These are phyloP conservation scores for Apodemia duryi DNA, from an alignment of 2,888 invertebrate genomes.

Conservation along the genomic window DNA sequence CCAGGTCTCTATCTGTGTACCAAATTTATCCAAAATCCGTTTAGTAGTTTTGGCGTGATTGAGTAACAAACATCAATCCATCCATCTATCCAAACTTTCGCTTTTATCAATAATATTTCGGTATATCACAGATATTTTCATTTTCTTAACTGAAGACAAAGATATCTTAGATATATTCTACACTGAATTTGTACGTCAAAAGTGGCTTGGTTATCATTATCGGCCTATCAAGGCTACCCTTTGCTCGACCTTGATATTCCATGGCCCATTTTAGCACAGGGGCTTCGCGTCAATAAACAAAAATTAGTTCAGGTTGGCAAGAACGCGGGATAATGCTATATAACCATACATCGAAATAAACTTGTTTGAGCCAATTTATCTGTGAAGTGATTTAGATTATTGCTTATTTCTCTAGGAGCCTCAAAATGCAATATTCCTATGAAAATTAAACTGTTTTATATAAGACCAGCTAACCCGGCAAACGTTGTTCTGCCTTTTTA, in stretches of 20 bases:
- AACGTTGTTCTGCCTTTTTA: too few relatives aligned
- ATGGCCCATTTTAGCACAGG: background rate
- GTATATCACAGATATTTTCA: background rate
- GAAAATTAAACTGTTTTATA: too few relatives aligned
- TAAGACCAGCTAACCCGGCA: too few relatives aligned
- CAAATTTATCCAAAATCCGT: too few relatives aligned
- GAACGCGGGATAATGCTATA: background rate
- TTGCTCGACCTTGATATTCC: constrained; percentile 4
- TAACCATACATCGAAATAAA: background rate
- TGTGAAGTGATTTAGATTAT: background rate
- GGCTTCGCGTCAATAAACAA: background rate
- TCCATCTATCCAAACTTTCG: too few relatives aligned
- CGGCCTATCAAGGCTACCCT: background rate
- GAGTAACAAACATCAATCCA: too few relatives aligned
- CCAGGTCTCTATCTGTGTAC: too few relatives aligned
- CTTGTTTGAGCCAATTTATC: background rate
- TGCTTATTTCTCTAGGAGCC: background rate
- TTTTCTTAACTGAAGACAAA: background rate
- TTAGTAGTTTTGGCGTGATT: too few relatives aligned
- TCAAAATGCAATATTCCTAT: background rate
- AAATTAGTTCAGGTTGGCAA: background rate
- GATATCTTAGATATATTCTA: background rate
- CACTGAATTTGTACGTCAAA: background rate
- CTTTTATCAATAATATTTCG: background rate
- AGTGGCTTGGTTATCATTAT: constrained; percentile 2